A percentile compares a stretch with the other conserved stretches of the same genome.
phyloP scores from a whole-genome alignment of 2,888 invertebrate species.

The Eulithis testata region DNA sequence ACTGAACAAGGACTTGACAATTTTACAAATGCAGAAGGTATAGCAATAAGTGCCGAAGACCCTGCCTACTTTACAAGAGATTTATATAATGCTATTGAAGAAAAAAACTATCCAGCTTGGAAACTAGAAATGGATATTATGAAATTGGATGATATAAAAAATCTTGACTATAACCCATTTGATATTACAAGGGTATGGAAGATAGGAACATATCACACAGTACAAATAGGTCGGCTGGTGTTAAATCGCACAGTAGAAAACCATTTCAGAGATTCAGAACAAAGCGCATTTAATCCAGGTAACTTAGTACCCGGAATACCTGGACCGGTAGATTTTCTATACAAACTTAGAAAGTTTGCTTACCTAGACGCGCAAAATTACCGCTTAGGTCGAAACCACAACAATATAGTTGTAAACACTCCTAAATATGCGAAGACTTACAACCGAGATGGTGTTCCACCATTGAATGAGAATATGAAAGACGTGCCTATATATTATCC shows the following conservation, averaged over 20 bases:
- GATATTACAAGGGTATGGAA: background rate
- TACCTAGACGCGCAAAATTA: background rate
- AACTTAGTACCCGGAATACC: background rate
- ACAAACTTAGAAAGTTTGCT: background rate
- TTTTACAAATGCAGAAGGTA: background rate
- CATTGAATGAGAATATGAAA: background rate
- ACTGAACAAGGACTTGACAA: background rate
- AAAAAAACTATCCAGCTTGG: background rate
- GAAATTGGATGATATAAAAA: background rate
- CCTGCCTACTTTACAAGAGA: background rate
- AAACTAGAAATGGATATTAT: background rate
- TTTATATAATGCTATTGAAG: conserved; percentile 3
- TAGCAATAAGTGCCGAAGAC: conserved; percentile 1
- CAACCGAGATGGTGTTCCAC: background rate
- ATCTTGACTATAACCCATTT: conserved; percentile 3
- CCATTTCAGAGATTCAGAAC: conserved; percentile 2
- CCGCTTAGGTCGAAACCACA: background rate
- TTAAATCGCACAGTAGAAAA: background rate
- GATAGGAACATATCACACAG: background rate
- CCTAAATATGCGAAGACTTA: conserved; percentile 2
- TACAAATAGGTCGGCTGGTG: background rate
- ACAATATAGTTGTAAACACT: background rate
- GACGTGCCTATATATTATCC: conserved; percentile 1
- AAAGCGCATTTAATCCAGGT: background rate
- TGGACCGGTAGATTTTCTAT: background rate